A percentile compares a stretch with the other conserved stretches of the same genome.
Conservation (phyloP, 2,888 invertebrate species). For the Acrocera orbiculus region DNA sequence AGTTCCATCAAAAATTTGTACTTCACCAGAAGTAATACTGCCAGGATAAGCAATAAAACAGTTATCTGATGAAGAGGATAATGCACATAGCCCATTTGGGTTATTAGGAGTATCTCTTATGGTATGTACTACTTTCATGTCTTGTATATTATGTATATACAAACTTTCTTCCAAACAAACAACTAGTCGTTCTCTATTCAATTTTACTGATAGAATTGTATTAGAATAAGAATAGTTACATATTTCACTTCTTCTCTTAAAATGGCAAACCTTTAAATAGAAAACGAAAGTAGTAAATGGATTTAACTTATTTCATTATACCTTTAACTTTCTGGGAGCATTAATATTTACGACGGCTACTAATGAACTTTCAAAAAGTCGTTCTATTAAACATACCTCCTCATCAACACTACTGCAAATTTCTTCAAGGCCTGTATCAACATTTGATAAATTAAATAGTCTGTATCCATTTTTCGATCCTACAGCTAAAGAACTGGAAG, state of each 20-base stretch:
- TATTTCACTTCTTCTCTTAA: conserved; percentile 94
- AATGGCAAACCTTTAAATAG: conserved; percentile 68
- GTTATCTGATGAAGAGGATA: conserved; percentile 75
- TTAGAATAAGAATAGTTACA: conserved; percentile 92
- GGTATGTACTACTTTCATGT: conserved; percentile 96
- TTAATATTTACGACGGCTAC: conserved; percentile 87
- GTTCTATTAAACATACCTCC: conserved; percentile 82
- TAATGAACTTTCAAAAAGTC: conserved; percentile 91
- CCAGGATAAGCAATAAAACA: conserved; percentile 96
- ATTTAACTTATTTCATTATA: conserved; percentile 4
- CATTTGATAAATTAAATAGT: conserved; percentile 65
- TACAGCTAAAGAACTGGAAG: conserved; percentile 67
- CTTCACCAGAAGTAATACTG: conserved; percentile 81
- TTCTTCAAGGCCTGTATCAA: conserved; percentile 65
- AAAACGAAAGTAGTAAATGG: conserved; percentile 3
- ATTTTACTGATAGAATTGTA: conserved; percentile 85
- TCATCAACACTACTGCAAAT: conserved; percentile 76
- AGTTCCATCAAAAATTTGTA: conserved; percentile 30
- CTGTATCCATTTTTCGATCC: conserved; percentile 83
- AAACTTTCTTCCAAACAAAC: conserved; percentile 95
- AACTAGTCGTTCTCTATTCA: conserved; percentile 85
- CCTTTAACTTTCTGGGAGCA: conserved; percentile 57
- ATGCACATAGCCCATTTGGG: conserved; percentile 77
- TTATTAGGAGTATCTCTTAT: conserved; percentile 97
- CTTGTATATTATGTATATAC: conserved; percentile 95